These are phyloP conservation scores for Machimus atricapillus DNA, from an alignment of 2,888 invertebrate species.

Conservation along the genomic window DNA sequence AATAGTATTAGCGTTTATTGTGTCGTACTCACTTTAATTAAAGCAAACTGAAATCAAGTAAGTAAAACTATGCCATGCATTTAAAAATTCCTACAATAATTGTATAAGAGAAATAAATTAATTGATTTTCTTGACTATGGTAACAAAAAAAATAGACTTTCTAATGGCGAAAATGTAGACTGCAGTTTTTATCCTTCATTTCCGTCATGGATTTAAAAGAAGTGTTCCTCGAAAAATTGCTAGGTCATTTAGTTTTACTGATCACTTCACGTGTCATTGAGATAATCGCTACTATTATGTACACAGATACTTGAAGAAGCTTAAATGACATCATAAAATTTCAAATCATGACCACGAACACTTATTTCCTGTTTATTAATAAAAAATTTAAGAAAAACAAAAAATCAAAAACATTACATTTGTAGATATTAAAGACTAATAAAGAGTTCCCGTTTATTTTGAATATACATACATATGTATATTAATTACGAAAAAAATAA, in stretches of 20 bases:
- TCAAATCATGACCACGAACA: background rate
- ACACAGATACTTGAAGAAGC: background rate
- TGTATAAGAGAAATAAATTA: too few relatives aligned
- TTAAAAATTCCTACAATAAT: too few relatives aligned
- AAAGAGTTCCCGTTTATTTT: background rate
- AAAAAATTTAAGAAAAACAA: background rate
- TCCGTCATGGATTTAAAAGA: background rate
- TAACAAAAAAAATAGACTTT: background rate
- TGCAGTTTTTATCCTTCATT: background rate
- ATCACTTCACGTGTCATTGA: background rate
- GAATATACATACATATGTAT: background rate
- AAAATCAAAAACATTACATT: background rate
- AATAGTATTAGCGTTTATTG: too few relatives aligned
- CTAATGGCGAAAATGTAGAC: background rate
- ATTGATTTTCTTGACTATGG: too few relatives aligned
- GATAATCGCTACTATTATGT: background rate
- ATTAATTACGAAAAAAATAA: background rate
- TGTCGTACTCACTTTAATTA: too few relatives aligned
- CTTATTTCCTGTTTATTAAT: background rate
- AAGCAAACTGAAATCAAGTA: too few relatives aligned
- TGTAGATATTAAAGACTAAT: background rate
- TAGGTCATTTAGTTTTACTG: background rate
- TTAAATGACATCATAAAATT: background rate
- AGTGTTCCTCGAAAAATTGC: background rate
- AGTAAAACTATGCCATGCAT: too few relatives aligned